phyloP scores from a whole-genome alignment of 2,113 vertebrate genomes.

The Psilopsiagon aurifrons region DNA sequence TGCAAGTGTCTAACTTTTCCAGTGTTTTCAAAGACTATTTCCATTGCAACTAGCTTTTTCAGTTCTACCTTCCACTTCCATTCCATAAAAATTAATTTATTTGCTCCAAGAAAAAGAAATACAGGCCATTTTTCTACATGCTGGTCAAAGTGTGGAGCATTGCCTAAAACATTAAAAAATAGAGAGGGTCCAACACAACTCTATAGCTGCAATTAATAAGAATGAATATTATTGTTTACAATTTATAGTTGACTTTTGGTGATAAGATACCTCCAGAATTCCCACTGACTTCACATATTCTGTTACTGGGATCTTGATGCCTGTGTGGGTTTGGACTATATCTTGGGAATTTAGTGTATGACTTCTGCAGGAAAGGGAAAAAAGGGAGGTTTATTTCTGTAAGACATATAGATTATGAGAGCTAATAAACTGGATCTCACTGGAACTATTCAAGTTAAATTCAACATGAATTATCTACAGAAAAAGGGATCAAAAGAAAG shows the following conservation, averaged over 20 bases:
- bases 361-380: background rate
- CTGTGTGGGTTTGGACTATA: background rate
- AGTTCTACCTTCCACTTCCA: conserved; percentile 3
- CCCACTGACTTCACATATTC: background rate
- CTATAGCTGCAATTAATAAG: conserved; percentile 1
- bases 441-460: background rate
- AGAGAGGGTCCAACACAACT: background rate
- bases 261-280: conserved; percentile 5
- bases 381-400: background rate
- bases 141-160: background rate
- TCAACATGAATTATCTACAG: background rate
- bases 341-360: background rate
- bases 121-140: conserved; percentile 5
- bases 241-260: background rate
- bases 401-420: background rate
- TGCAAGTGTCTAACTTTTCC: conserved; percentile 49
- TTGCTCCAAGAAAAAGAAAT: conserved; percentile 33
- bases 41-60: conserved; percentile 51
- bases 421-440: background rate
- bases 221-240: background rate
- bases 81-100: conserved; percentile 62
- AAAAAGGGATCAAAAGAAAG: background rate
- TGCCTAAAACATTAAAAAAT: conserved; percentile 41
- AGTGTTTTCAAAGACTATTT: conserved; percentile 57
- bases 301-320: background rate